Evolutionary conservation across 2,888 invertebrate genomes (phyloP).

Genomic region (Eretmocerus hayati): DNA sequence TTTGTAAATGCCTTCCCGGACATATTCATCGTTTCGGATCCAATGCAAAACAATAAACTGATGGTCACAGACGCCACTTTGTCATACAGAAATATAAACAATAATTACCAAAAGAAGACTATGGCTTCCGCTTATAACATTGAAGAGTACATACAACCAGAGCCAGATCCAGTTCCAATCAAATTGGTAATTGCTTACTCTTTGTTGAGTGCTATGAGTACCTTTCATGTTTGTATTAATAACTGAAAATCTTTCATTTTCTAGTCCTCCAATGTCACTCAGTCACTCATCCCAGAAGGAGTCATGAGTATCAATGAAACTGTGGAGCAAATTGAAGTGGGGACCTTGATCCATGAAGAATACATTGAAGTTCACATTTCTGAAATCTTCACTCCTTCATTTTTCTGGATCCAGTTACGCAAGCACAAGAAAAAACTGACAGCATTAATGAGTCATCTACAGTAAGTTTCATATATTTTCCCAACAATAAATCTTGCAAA

Average conservation of each 20-base stretch:
- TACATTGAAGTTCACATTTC: constrained; percentile 31
- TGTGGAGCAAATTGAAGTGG: constrained; percentile 32
- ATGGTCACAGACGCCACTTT: constrained; percentile 30
- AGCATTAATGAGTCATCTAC: constrained; percentile 32
- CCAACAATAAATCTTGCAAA: no score
- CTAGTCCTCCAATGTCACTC: constrained; percentile 26
- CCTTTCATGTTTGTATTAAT: not conserved
- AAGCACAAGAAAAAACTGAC: constrained; percentile 26
- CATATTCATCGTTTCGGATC: constrained; percentile 32
- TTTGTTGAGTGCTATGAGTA: constrained; percentile 4
- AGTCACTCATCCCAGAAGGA: constrained; percentile 31
- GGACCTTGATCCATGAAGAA: constrained; percentile 21
- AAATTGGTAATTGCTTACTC: constrained; percentile 28
- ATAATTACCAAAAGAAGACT: constrained; percentile 12
- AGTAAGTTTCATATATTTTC: no score
- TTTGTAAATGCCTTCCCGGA: constrained; percentile 34
- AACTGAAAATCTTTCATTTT: constrained; percentile 11
- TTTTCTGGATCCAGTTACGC: constrained; percentile 39
- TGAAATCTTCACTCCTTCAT: constrained; percentile 39
- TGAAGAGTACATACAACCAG: constrained; percentile 23
- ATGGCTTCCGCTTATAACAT: constrained; percentile 27
- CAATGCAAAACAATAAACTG: constrained; percentile 28
- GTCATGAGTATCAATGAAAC: constrained; percentile 33
- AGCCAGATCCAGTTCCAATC: constrained; percentile 30
- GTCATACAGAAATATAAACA: constrained; percentile 7